Evolutionary conservation across 2,888 invertebrate species (phyloP), one percentile per base, ranked within the genome.

Genomic region (Drosophila prolongata): DNA sequence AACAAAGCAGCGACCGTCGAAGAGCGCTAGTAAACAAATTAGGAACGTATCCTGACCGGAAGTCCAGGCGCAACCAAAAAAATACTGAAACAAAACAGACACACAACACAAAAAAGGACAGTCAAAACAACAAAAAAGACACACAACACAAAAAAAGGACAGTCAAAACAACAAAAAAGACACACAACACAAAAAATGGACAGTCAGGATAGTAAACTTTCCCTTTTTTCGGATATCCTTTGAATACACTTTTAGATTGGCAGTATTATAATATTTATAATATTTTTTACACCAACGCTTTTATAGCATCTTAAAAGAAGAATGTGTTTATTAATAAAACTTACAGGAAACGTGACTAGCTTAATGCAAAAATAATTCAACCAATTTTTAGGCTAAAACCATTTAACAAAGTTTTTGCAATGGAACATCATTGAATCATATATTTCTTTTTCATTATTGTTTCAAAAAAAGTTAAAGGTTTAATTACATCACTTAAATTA

Each of bases 41-140:
- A 84, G 87, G 73, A 87, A 78, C 83, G 84, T 84, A 87, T 87
- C 87, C 87, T 87, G 84, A 37, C 87, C 85, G 84, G 85, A 87
- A 82, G 84, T 79, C 57, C 67, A 57, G 67, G 70, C 80, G 52
- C 70, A 49, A 73, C 67, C 85, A 80, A 80, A 78, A 76, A 75
- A 67, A 68, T 66, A 62, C 50, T 64, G 49, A 47, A 66, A 30
- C 54, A 16, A 52, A 60, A 44, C 65, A 66, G 44, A 68, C 65
- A 44, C 53, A 65, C 34, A 34, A 46, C 35, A 59, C 27, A 50
- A 68, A 55, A 59, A 53, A 42, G 60, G 44, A 60, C 70, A 69
- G 38, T 53, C 61, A 61, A 24, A 24, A 24, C 24, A 66, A 30
- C 54, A 16, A 52, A 60, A 44, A 61, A 64, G 44, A 68, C 65